Evolutionary conservation across 2,888 invertebrate genomes (phyloP).

Genomic region (Harmothoe impar): DNA sequence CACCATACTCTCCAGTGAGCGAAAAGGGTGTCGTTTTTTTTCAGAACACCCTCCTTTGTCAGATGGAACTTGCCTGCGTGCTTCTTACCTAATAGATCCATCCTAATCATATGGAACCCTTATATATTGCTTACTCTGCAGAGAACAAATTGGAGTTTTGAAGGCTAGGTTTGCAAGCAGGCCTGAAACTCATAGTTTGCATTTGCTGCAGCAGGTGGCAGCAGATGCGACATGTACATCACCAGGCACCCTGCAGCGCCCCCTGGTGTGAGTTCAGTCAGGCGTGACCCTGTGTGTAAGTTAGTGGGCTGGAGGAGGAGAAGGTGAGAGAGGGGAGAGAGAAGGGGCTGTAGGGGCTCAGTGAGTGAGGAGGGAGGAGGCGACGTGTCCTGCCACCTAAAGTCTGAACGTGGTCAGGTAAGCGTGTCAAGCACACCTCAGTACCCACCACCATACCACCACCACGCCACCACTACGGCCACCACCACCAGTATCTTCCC

Average conservation of each 20-base stretch:
- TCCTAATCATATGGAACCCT: no score
- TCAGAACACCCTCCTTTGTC: no score
- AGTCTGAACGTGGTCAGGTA: not conserved
- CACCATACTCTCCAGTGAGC: no score
- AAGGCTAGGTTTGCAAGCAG: no score
- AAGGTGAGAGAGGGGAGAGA: no score
- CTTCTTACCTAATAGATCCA: no score
- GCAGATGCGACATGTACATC: not conserved
- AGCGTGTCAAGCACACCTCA: not conserved
- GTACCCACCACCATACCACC: not conserved
- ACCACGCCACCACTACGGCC: not conserved
- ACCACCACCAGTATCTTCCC: not conserved
- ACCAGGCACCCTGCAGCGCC: not conserved
- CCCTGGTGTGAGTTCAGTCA: constrained; percentile 3
- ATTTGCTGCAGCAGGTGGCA: not conserved
- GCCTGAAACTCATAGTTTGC: no score
- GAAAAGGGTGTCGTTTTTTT: no score
- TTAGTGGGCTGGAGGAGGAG: not conserved
- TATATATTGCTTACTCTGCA: no score
- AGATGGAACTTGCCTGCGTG: no score
- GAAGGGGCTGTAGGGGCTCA: not conserved
- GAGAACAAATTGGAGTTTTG: no score
- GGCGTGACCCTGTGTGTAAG: not conserved
- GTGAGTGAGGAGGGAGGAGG: not conserved
- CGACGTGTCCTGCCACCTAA: not conserved